phyloP scores from a whole-genome alignment of 2,888 invertebrate species.

The Leptopilina drosophilae region DNA sequence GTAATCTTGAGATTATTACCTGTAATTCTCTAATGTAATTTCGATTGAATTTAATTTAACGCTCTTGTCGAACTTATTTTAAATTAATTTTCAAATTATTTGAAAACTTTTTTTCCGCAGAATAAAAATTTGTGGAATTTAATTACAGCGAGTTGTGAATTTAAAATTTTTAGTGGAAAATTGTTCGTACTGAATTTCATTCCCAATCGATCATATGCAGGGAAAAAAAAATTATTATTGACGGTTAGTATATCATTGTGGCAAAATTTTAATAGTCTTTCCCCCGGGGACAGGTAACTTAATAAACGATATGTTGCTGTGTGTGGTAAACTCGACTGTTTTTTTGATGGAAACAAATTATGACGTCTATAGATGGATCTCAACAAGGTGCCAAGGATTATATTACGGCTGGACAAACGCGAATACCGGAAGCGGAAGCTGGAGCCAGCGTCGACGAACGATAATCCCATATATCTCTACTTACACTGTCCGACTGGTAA shows the following conservation, averaged over 20 bases:
- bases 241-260: background rate
- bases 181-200: too few species aligned
- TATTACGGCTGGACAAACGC: constrained; percentile 56
- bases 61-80: background rate
- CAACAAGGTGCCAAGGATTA: constrained; percentile 51
- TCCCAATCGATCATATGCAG: background rate
- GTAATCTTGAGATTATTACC: constrained; percentile 5
- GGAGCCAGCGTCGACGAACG: constrained; percentile 42
- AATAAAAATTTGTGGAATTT: too few species aligned
- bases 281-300: too few species aligned
- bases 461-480: constrained; percentile 44
- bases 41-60: constrained; percentile 6
- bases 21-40: constrained; percentile 11
- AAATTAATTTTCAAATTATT: background rate
- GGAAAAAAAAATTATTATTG: background rate
- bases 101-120: too few species aligned
- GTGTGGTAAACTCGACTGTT: background rate
- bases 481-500: constrained; percentile 42
- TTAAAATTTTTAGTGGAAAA: too few species aligned
- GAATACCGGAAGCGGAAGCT: constrained; percentile 56
- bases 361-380: background rate
- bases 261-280: too few species aligned
- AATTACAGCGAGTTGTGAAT: too few species aligned
- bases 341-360: constrained; percentile 6
- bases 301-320: too few species aligned